Conservation (phyloP, 2,888 invertebrate genomes). For the Kryphioiulus occultus region DNA sequence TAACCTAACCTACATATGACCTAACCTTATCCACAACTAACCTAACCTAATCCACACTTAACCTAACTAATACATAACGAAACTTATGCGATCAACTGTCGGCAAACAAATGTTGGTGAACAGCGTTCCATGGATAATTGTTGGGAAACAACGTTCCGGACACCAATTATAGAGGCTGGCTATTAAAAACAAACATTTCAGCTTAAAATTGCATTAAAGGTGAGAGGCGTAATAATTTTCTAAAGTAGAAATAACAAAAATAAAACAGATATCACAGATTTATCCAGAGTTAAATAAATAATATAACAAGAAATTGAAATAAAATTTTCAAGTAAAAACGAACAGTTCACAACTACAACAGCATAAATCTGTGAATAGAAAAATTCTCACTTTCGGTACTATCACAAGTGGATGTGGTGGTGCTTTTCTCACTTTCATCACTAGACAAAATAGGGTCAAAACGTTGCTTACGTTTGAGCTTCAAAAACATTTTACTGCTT, state of each 20-base stretch:
- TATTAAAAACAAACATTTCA: too few species aligned
- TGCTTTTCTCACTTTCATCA: conserved; percentile 39
- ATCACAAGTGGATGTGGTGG: conserved; percentile 24
- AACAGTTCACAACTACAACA: neutral
- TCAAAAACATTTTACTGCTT: conserved; percentile 27
- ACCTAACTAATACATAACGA: too few species aligned
- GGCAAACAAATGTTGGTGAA: too few species aligned
- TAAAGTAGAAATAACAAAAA: neutral
- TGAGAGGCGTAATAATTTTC: too few species aligned
- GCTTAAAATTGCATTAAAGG: too few species aligned
- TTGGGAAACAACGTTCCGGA: too few species aligned
- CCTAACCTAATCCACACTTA: too few species aligned
- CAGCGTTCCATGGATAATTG: too few species aligned
- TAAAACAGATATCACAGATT: neutral
- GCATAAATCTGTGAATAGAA: neutral
- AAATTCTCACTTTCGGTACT: conserved; percentile 37
- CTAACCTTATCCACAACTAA: too few species aligned
- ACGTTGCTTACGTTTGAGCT: conserved; percentile 15
- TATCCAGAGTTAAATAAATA: neutral
- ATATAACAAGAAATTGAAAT: neutral
- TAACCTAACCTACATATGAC: too few species aligned
- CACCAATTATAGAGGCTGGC: too few species aligned
- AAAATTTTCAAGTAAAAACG: neutral
- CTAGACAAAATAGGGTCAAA: conserved; percentile 26
- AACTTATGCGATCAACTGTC: too few species aligned